phyloP scores from a whole-genome alignment of 2,113 vertebrate genomes.

The Mobula birostris region DNA sequence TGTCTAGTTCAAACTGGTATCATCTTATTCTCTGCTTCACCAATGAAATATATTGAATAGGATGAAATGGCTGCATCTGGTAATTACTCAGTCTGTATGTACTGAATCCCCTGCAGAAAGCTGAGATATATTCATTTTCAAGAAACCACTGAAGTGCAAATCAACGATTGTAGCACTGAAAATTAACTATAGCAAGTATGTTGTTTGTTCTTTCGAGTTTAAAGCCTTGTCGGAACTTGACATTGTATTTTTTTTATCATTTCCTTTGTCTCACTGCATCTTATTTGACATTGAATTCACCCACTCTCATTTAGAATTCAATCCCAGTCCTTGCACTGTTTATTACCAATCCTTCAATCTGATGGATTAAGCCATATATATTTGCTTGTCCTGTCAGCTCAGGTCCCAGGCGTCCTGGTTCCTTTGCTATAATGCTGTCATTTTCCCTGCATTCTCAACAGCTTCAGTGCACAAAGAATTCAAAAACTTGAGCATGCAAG shows the following conservation, averaged over 20 bases:
- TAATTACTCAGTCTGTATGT: background rate
- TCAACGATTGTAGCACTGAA: background rate
- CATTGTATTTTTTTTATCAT: background rate
- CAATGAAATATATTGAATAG: background rate
- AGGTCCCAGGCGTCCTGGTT: background rate
- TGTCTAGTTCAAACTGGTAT: too few species aligned
- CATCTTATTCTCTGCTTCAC: background rate
- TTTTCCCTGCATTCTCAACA: background rate
- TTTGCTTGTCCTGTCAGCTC: background rate
- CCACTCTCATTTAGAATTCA: background rate
- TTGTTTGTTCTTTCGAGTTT: background rate
- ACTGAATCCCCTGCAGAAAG: background rate
- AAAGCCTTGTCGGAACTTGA: background rate
- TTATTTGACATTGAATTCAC: background rate
- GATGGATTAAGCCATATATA: background rate
- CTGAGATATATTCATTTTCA: background rate
- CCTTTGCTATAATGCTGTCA: background rate
- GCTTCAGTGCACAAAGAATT: background rate
- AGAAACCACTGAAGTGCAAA: background rate
- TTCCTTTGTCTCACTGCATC: background rate
- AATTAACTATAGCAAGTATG: background rate
- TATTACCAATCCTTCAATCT: background rate
- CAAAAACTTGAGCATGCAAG: background rate
- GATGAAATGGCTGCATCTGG: background rate
- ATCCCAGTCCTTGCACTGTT: background rate